Evolutionary conservation across 2,888 invertebrate genomes (phyloP).

Genomic region (Zygaena filipendulae): DNA sequence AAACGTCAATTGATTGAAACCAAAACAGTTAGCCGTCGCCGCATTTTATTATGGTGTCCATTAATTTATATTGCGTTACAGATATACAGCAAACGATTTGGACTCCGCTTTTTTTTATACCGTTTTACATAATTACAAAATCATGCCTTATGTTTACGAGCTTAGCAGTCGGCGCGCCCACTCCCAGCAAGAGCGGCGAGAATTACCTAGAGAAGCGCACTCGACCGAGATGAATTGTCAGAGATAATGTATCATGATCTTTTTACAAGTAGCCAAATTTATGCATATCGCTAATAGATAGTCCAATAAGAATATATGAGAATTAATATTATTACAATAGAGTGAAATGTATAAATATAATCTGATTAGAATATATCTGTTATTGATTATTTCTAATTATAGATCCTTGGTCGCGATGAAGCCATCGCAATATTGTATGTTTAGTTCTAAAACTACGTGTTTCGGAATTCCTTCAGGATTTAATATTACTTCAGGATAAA

Average conservation of each 20-base stretch:
- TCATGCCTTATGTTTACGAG: slow-evolving; percentile 54
- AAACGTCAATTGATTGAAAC: slow-evolving; percentile 39
- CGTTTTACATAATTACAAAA: slow-evolving; percentile 64
- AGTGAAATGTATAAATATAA: no score
- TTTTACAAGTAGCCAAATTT: slow-evolving; percentile 46
- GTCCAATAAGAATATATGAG: slow-evolving; percentile 31
- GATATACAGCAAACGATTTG: slow-evolving; percentile 46
- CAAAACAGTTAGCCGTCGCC: slow-evolving; percentile 42
- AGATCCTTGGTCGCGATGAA: no score
- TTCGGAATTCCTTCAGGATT: no score
- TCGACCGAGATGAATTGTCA: slow-evolving; percentile 44
- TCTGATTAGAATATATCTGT: no score
- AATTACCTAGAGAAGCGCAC: slow-evolving; percentile 42
- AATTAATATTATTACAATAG: no score
- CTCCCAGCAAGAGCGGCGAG: slow-evolving; percentile 33
- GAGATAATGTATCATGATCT: slow-evolving; percentile 51
- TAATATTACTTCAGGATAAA: no score
- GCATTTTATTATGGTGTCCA: slow-evolving; percentile 50
- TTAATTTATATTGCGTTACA: slow-evolving; percentile 61
- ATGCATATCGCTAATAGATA: slow-evolving; percentile 40
- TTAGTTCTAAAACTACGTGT: no score
- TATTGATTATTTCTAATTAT: no score
- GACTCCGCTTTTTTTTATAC: slow-evolving; percentile 45
- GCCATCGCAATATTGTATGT: no score
- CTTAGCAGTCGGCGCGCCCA: slow-evolving; percentile 41